Conservation (phyloP, 2,797 vertebrate genomes). For the Syngnathus rostellatus region DNA sequence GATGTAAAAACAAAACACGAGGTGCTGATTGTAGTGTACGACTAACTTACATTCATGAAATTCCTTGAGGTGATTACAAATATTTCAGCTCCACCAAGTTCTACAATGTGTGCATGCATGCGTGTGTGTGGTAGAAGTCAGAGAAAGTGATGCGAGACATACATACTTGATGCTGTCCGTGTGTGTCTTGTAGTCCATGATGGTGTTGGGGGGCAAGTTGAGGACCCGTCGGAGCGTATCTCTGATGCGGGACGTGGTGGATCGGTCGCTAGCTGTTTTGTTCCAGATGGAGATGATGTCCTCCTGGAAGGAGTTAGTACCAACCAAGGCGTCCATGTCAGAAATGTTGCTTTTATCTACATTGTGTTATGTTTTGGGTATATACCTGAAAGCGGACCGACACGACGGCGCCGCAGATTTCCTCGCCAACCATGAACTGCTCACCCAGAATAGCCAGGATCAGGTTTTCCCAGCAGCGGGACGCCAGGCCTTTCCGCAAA, state of each 20-base stretch:
- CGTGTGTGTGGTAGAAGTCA: constrained; percentile 16
- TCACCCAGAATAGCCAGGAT: constrained; percentile 96
- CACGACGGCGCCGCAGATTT: constrained; percentile 95
- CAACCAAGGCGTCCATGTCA: background rate
- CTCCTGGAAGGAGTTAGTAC: constrained; percentile 55
- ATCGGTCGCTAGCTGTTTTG: constrained; percentile 78
- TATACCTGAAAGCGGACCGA: constrained; percentile 90
- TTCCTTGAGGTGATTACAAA: no score
- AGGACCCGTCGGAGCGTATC: constrained; percentile 78
- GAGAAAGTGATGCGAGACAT: constrained; percentile 46
- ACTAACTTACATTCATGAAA: no score
- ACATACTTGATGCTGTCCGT: constrained; percentile 85
- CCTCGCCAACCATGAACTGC: constrained; percentile 98
- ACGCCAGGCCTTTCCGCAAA: constrained; percentile 87
- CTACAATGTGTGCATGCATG: background rate
- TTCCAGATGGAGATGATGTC: constrained; percentile 85
- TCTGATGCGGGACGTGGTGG: constrained; percentile 76
- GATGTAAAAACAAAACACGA: no score
- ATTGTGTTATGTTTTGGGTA: no score
- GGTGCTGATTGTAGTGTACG: no score
- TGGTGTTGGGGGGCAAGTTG: constrained; percentile 81
- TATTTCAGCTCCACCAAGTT: background rate
- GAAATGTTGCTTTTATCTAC: no score
- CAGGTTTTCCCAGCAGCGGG: constrained; percentile 98
- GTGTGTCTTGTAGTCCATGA: constrained; percentile 85